A percentile compares a stretch with the other conserved stretches of the same genome.
Conservation (phyloP, 2,888 invertebrate genomes). For the Gryllus longicercus region DNA sequence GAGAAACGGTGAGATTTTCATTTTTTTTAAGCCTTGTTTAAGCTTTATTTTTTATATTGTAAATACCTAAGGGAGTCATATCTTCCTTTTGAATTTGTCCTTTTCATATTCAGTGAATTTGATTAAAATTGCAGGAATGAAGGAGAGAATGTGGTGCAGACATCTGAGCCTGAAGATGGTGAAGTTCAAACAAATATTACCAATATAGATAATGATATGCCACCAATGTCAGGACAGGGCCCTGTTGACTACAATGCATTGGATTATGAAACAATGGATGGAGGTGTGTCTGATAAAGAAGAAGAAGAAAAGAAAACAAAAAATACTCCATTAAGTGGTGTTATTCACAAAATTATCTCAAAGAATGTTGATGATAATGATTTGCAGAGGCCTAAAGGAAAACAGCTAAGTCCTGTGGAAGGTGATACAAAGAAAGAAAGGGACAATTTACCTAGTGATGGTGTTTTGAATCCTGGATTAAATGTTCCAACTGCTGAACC, state of each 20-base stretch:
- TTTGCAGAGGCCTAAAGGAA: neutral
- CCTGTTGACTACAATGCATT: constrained; percentile 67
- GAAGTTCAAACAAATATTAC: constrained; percentile 50
- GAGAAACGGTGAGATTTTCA: constrained; percentile 21
- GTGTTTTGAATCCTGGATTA: neutral
- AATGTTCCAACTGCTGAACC: neutral
- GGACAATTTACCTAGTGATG: neutral
- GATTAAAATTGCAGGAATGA: neutral
- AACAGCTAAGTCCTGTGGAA: neutral
- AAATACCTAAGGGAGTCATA: neutral
- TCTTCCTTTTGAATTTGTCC: no score
- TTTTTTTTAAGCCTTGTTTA: neutral
- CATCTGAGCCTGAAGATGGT: constrained; percentile 43
- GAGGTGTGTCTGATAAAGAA: constrained; percentile 36
- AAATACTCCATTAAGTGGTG: neutral
- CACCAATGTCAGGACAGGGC: constrained; percentile 38
- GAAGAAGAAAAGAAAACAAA: constrained; percentile 23
- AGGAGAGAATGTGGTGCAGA: neutral
- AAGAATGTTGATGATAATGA: neutral
- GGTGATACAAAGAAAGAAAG: neutral
- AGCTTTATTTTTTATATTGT: neutral
- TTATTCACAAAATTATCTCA: neutral
- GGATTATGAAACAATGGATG: constrained; percentile 59
- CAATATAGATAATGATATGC: constrained; percentile 35
- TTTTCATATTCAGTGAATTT: no score